These are phyloP conservation scores for Lydus trimaculatus DNA, from an alignment of 2,888 invertebrate species.

Conservation along the genomic window DNA sequence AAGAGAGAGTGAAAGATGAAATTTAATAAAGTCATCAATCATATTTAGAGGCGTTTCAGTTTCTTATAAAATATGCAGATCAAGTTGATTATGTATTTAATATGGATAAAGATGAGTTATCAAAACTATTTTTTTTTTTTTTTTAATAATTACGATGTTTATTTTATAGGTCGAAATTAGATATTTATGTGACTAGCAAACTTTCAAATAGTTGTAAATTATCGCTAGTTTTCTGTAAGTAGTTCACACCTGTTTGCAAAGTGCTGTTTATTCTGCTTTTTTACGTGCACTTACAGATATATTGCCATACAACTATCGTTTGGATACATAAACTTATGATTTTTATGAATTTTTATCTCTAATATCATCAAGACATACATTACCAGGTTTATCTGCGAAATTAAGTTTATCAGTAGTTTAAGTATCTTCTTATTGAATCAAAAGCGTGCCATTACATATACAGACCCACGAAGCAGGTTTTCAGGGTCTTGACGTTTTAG, in stretches of 20 bases:
- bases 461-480: no score
- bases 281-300: no score
- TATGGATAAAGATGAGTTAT: not conserved
- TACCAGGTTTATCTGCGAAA: no score
- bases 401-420: no score
- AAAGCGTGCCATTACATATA: no score
- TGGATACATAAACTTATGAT: no score
- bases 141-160: not conserved
- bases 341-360: no score
- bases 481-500: no score
- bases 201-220: not conserved
- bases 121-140: not conserved
- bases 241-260: not conserved
- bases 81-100: not conserved
- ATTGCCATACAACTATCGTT: no score
- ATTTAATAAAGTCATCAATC: slow-evolving; percentile 10
- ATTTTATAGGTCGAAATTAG: not conserved
- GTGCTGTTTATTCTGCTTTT: not conserved
- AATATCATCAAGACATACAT: no score
- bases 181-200: not conserved
- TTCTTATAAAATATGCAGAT: not conserved
- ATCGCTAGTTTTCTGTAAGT: not conserved
- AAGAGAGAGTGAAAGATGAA: no score
- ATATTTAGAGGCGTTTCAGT: slow-evolving; percentile 5
- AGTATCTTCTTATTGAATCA: no score